Evolutionary conservation across 2,113 vertebrate genomes (phyloP).

Genomic region (Taxidea taxus): DNA sequence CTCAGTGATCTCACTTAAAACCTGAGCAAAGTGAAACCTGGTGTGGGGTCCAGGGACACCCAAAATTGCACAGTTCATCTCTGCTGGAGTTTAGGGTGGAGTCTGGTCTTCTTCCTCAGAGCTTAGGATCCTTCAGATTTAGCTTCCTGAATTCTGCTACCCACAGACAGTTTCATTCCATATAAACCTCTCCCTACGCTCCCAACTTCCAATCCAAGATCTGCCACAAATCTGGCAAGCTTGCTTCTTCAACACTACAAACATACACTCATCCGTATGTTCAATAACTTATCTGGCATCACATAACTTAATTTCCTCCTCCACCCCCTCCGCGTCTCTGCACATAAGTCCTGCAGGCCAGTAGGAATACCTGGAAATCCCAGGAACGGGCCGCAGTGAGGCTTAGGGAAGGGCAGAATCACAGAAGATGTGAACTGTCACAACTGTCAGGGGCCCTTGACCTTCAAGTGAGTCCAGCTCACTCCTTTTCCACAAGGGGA

Average conservation of each 20-base stretch:
- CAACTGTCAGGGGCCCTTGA: not conserved
- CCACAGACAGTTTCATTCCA: conserved; percentile 28
- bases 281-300: conserved; percentile 67
- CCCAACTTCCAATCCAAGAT: conserved; percentile 32
- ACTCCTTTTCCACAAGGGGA: not conserved
- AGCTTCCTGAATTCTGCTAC: conserved; percentile 34
- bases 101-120: not conserved
- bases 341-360: not conserved
- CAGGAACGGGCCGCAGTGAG: not conserved
- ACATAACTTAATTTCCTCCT: conserved; percentile 64
- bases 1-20: not conserved
- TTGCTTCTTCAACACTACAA: conserved; percentile 47
- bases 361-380: conserved; percentile 39
- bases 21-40: not conserved
- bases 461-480: not conserved
- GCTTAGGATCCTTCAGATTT: not conserved
- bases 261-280: conserved; percentile 64
- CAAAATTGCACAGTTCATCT: not conserved
- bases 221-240: conserved; percentile 55
- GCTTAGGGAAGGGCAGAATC: not conserved
- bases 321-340: not conserved
- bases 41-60: not conserved
- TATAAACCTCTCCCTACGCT: conserved; percentile 17
- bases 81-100: not conserved
- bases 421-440: not conserved